Conservation (phyloP, 1,140 invertebrate species). For the Nautilus pompilius region DNA sequence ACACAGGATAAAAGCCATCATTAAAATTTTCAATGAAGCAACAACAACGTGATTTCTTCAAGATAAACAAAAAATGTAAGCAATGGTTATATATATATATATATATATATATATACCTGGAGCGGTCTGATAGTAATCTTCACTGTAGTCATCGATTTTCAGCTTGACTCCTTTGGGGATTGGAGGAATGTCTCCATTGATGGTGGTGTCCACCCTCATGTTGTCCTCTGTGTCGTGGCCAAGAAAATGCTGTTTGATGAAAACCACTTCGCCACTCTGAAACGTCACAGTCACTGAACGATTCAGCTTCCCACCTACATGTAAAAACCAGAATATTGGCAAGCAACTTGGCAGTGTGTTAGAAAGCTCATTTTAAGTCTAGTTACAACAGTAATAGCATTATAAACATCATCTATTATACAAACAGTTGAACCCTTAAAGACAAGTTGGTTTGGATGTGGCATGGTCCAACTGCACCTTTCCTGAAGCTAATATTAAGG, state of each 20-base stretch:
- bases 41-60: no score
- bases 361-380: neutral
- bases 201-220: slow-evolving; percentile 67
- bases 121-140: slow-evolving; percentile 72
- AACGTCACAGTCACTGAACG: slow-evolving; percentile 75
- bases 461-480: no score
- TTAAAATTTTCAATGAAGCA: no score
- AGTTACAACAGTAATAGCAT: no score
- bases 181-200: slow-evolving; percentile 75
- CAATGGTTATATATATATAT: neutral
- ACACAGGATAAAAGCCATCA: no score
- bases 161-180: slow-evolving; percentile 65
- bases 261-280: slow-evolving; percentile 62
- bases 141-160: slow-evolving; percentile 74
- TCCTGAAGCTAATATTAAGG: no score
- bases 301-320: slow-evolving; percentile 75
- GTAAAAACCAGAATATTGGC: neutral
- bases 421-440: no score
- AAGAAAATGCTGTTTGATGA: slow-evolving; percentile 75
- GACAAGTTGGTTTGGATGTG: no score
- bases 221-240: slow-evolving; percentile 91
- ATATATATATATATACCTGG: slow-evolving; percentile 56
- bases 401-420: no score
- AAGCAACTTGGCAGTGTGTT: neutral
- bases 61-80: neutral